phyloP scores from a whole-genome alignment of 2,113 vertebrate genomes.

The Actenoides lindsayi region DNA sequence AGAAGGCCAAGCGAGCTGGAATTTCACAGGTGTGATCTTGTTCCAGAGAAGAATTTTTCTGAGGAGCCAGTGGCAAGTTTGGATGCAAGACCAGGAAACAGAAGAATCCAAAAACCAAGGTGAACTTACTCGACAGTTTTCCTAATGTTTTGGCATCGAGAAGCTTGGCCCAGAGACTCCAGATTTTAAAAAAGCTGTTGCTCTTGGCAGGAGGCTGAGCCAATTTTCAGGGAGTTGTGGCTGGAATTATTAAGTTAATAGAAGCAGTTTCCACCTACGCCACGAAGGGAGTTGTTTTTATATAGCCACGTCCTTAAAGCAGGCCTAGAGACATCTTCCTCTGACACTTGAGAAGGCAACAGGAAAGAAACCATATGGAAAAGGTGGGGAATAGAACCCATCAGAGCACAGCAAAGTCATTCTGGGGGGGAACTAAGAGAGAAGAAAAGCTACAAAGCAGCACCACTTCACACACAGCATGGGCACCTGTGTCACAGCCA shows the following conservation, averaged over 20 bases:
- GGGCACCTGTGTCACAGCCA: neutral
- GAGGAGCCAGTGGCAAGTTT: neutral
- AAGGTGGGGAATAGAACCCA: fast-evolving
- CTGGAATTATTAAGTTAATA: constrained; percentile 35
- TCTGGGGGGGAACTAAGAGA: neutral
- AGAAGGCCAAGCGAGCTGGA: neutral
- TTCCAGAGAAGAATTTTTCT: neutral
- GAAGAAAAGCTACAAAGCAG: neutral
- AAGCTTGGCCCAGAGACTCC: neutral
- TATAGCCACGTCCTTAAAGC: neutral
- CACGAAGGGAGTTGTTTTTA: neutral
- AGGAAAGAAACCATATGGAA: neutral
- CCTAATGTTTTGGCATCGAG: neutral
- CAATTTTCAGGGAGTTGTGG: constrained; percentile 3
- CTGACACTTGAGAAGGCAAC: neutral
- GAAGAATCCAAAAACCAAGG: constrained; percentile 24
- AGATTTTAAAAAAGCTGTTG: neutral
- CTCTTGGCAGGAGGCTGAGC: neutral
- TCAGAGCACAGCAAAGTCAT: neutral
- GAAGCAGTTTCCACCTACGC: constrained; percentile 21
- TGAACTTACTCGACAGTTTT: neutral
- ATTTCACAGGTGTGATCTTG: constrained; percentile 19
- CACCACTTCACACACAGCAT: fast-evolving
- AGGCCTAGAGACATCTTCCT: neutral
- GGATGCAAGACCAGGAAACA: neutral